phyloP scores from a whole-genome alignment of 2,113 vertebrate species.

The Vanacampus margaritifer region DNA sequence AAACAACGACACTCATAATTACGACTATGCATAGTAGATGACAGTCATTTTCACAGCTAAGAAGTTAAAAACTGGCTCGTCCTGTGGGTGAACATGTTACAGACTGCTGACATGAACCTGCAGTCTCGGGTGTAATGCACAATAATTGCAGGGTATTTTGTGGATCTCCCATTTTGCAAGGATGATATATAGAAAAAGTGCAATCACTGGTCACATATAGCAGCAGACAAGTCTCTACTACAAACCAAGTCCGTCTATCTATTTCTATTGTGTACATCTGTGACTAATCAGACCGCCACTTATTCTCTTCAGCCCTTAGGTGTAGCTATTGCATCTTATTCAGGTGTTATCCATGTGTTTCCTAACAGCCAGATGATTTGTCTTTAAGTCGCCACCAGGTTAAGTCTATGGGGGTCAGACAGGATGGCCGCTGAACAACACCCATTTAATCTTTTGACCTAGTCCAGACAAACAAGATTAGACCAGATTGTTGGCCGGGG shows the following conservation, averaged over 20 bases:
- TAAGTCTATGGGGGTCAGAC: conserved; percentile 55
- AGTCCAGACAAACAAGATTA: conserved; percentile 56
- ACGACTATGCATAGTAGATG: not conserved
- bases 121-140: not conserved
- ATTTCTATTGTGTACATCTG: not conserved
- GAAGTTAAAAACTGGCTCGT: not conserved
- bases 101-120: not conserved
- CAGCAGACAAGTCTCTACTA: too few species aligned
- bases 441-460: conserved; percentile 56
- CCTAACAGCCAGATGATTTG: conserved; percentile 37
- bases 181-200: not conserved
- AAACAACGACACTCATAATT: not conserved
- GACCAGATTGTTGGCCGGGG: conserved; percentile 32
- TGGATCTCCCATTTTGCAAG: not conserved
- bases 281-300: not conserved
- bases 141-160: not conserved
- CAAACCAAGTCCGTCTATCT: conserved; percentile 8
- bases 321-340: conserved; percentile 1
- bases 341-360: not conserved
- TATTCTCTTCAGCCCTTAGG: conserved; percentile 17
- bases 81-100: not conserved
- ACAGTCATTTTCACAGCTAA: conserved; percentile 1
- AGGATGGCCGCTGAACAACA: conserved; percentile 37
- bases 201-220: too few species aligned
- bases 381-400: conserved; percentile 33